Base-by-base conservation (phyloP, 1,140 invertebrate species). In the Pogonomyrmex barbatus region DNA sequence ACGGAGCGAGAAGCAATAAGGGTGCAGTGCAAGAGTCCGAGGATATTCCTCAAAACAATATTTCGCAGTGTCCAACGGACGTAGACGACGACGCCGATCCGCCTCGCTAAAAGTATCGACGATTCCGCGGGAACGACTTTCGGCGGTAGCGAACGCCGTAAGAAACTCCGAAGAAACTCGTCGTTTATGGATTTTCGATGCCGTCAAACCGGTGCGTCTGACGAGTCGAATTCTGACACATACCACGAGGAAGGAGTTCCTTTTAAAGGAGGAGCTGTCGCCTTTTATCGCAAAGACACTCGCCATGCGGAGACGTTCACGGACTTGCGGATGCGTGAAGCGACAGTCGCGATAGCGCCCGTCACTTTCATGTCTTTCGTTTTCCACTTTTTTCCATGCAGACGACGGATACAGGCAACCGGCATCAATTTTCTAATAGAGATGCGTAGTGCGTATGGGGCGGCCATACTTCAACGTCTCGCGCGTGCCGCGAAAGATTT, bases 181-280 rank as follows among this genome's bases (percentile, higher is more conserved):
- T 77, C 89, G 83, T 90, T 90, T 90, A 90, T 90, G 78, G 89
- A 90, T 90, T 90, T 90, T 90, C 89, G 89, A 90, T 90, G 79
- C 83, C 89, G 89, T 76, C 88, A 75, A 88, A 70, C 79, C 70
- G 54, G 60, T 60, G 86, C 68, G 73, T 24, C 87, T 84, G 83
- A 88, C 87, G 78, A 88, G 89, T 84, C 83, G 77, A 88, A 82
- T 88, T 33, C 68, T 70, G 50, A 62, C 88, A 47, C 24, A 50
- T 62, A 79, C 42, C 60, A 24, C 33, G 3, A 62, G 68, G 81
- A 70, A 78, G 12, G 76, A 88, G 86, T 87, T 85, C 67, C 85
- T 75, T 83, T 90, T 86, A 77, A 77, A 50, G 54, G 39, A 77
- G 70, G 17, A 65, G 50, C 89, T 77, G 86, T 45, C 88, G 50